Evolutionary conservation across 1,140 invertebrate genomes (phyloP).

Genomic region (Trachymyrmex cornetzi): DNA sequence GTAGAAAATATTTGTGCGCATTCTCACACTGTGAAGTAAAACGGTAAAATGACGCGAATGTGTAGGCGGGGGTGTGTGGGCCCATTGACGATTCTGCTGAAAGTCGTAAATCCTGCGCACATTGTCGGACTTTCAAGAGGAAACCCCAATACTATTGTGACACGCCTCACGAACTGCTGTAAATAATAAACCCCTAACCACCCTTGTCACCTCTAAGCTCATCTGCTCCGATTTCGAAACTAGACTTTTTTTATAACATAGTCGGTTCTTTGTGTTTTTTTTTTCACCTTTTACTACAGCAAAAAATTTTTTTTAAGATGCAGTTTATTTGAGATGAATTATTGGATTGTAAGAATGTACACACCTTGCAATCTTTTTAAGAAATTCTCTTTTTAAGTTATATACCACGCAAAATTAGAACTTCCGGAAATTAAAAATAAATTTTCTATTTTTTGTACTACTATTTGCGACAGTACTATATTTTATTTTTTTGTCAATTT

Average conservation of each 20-base stretch:
- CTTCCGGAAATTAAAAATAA: conserved; percentile 19
- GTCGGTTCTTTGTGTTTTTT: conserved; percentile 32
- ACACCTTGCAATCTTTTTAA: background rate
- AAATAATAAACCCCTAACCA: conserved; percentile 78
- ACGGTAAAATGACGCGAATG: background rate
- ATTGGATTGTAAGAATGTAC: background rate
- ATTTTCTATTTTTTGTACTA: background rate
- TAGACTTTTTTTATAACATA: conserved; percentile 21
- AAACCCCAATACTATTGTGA: conserved; percentile 86
- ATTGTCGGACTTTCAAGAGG: conserved; percentile 86
- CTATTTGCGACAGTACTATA: background rate
- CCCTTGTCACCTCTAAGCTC: conserved; percentile 41
- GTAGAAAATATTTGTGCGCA: conserved; percentile 83
- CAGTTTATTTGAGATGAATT: background rate
- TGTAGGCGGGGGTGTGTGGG: conserved; percentile 71
- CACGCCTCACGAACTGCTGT: conserved; percentile 82
- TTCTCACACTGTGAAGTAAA: conserved; percentile 73
- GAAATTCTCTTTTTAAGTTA: background rate
- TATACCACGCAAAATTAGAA: background rate
- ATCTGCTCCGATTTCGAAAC: conserved; percentile 39
- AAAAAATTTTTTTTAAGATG: background rate
- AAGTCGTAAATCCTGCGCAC: conserved; percentile 85
- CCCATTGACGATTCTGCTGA: conserved; percentile 86
- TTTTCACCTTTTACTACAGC: background rate
- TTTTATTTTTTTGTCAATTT: conserved; percentile 6